Conservation (phyloP, 2,888 invertebrate species). For the Coenonympha arcania region DNA sequence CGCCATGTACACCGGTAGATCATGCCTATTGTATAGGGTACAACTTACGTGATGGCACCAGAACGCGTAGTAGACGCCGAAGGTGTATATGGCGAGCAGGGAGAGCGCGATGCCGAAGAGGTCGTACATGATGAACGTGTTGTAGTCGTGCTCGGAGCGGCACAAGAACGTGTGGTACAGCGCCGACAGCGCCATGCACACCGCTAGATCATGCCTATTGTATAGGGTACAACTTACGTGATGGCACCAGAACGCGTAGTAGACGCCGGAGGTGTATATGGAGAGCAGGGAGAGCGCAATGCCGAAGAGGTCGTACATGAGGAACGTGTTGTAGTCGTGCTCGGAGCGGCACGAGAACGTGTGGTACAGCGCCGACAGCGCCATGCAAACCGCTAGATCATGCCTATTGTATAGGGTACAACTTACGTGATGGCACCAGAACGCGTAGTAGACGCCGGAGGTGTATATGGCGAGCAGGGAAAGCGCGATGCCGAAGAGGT, state of each 20-base stretch:
- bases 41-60: slow-evolving; percentile 94
- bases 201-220: slow-evolving; percentile 46
- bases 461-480: slow-evolving; percentile 95
- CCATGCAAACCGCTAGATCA: slow-evolving; percentile 86
- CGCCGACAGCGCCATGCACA: slow-evolving; percentile 93
- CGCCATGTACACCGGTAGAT: slow-evolving; percentile 88
- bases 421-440: slow-evolving; percentile 94
- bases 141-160: slow-evolving; percentile 88
- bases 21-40: not conserved
- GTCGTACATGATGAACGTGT: slow-evolving; percentile 90
- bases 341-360: slow-evolving; percentile 95
- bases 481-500: slow-evolving; percentile 93
- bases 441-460: slow-evolving; percentile 96
- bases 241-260: slow-evolving; percentile 97
- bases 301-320: slow-evolving; percentile 93
- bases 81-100: slow-evolving; percentile 93
- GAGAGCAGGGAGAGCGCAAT: slow-evolving; percentile 93
- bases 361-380: slow-evolving; percentile 92
- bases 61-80: slow-evolving; percentile 97
- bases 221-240: slow-evolving; percentile 78
- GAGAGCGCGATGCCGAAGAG: slow-evolving; percentile 95
- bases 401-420: not conserved
- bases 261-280: slow-evolving; percentile 95
- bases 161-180: slow-evolving; percentile 96
- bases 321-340: slow-evolving; percentile 86